phyloP scores from a whole-genome alignment of 2,888 invertebrate genomes.

The Catocala sponsa region DNA sequence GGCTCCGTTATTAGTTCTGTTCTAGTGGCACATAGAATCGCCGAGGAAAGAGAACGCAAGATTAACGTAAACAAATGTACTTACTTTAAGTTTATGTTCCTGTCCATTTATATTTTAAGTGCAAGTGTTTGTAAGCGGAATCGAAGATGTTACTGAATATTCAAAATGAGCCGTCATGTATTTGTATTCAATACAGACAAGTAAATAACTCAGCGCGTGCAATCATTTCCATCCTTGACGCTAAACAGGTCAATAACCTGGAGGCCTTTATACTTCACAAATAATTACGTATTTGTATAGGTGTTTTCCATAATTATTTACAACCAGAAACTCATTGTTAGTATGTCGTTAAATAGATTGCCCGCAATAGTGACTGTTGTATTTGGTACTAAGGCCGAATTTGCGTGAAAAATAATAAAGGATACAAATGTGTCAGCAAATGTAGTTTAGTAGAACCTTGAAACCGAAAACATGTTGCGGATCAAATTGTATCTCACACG shows the following conservation, averaged over 20 bases:
- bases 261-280: constrained; percentile 56
- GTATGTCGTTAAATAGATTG: constrained; percentile 44
- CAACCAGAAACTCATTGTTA: constrained; percentile 46
- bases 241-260: constrained; percentile 56
- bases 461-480: constrained; percentile 27
- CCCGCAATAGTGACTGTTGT: constrained; percentile 28
- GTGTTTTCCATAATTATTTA: constrained; percentile 55
- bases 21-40: too few species aligned
- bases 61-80: neutral
- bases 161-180: constrained; percentile 43
- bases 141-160: constrained; percentile 44
- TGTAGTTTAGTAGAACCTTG: constrained; percentile 35
- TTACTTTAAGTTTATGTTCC: neutral
- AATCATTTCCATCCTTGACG: constrained; percentile 56
- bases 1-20: too few species aligned
- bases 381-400: constrained; percentile 33
- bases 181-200: constrained; percentile 53
- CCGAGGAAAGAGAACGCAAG: too few species aligned
- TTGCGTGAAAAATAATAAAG: constrained; percentile 30
- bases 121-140: constrained; percentile 37
- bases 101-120: constrained; percentile 28
- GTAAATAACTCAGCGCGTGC: constrained; percentile 50
- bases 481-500: constrained; percentile 23
- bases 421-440: constrained; percentile 21
- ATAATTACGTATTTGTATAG: constrained; percentile 59